Evolutionary conservation across 2,797 vertebrate genomes (phyloP).

Genomic region (Artibeus lituratus): DNA sequence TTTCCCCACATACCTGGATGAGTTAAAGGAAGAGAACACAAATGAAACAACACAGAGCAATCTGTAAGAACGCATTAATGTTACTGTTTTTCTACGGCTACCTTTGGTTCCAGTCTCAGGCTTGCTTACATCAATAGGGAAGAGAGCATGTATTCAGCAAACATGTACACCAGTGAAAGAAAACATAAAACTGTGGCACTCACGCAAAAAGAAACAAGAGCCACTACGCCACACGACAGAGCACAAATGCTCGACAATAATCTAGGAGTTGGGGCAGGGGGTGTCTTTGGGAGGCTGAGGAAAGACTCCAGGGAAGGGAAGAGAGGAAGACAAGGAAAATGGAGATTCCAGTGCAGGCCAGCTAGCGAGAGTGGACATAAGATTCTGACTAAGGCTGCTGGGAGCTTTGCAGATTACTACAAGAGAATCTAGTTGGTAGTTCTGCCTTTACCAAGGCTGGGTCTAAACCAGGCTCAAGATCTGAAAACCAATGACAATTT

Average conservation of each 20-base stretch:
- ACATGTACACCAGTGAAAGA: background rate
- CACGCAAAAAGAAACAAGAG: background rate
- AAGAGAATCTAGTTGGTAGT: background rate
- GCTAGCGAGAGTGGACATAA: background rate
- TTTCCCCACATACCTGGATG: conserved; percentile 91
- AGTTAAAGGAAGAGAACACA: conserved; percentile 42
- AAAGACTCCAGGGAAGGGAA: background rate
- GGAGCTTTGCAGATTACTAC: background rate
- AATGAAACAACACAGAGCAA: background rate
- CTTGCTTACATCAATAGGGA: background rate
- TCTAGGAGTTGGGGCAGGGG: background rate
- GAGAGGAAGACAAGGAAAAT: background rate
- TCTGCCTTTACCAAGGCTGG: background rate
- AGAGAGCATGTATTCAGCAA: background rate
- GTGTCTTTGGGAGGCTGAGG: background rate
- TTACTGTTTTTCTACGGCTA: background rate
- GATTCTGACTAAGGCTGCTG: background rate
- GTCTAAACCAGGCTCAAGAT: background rate
- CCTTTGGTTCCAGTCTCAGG: background rate
- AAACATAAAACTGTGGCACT: background rate
- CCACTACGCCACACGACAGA: background rate
- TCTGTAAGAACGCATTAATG: background rate
- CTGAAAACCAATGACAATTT: conserved; percentile 6
- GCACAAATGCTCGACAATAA: background rate
- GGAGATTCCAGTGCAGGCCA: background rate